Evolutionary conservation across 1,140 invertebrate genomes (phyloP), one percentile per base, ranked within the genome.

Genomic region (Scaptomyza montana): DNA sequence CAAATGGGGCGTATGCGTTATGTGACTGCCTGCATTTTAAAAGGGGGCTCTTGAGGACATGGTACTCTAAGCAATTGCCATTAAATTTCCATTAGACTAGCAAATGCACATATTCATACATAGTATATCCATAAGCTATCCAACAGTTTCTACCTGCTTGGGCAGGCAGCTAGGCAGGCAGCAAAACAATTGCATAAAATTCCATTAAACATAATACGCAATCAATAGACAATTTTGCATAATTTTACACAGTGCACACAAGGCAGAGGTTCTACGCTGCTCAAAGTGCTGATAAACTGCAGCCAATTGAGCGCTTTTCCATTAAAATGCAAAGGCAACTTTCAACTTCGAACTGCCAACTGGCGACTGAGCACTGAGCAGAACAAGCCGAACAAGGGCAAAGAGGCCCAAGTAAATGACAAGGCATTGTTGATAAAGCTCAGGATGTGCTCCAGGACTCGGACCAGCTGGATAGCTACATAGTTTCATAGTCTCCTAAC

Each of bases 201-300:
- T 80, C 77, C 77, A 80, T 80, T 80, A 80, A 74, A 77, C 75
- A 80, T 77, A 80, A 80, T 80, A 77, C 70, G 66, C 75, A 77
- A 80, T 77, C 77, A 77, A 79, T 77, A 80, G 71, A 74, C 77
- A 80, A 80, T 80, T 80, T 80, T 70, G 77, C 75, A 80, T 80
- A 77, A 80, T 80, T 80, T 78, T 54, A 67, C 50, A 69, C 50
- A 69, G 64, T 67, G 74, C 74, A 67, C 69, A 74, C 30, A 21
- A 69, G 13, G 60, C 61, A 54, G 33, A 36, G 21, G 63, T 70
- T 49, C 21, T 49, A 9, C 33, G 1, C 33, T 39, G 28, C 33
- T 72, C 56, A 72, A 78, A 78, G 68, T 76, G 76, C 76, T 72
- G 59, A 59, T 78, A 78, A 78, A 72, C 67, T 78, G 76, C 73